phyloP scores from a whole-genome alignment of 2,888 invertebrate genomes.

The Phyto melanocephala region DNA sequence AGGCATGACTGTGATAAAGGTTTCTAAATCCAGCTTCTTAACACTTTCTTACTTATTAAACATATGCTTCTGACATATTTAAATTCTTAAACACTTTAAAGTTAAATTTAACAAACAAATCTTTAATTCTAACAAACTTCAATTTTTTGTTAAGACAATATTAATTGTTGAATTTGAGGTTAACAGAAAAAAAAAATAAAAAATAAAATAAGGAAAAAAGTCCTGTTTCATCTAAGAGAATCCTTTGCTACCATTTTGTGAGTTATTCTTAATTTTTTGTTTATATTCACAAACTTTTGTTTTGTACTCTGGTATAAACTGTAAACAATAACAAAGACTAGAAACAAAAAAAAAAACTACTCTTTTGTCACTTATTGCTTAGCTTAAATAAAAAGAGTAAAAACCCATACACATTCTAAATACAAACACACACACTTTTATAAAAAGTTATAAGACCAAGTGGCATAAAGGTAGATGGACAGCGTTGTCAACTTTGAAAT shows the following conservation, averaged over 20 bases:
- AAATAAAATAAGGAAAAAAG: too few relatives aligned
- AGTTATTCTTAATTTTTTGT: slow-evolving; percentile 11
- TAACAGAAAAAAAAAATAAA: too few relatives aligned
- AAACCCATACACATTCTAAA: background rate
- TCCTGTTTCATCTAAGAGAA: background rate
- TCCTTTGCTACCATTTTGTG: background rate
- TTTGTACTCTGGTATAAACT: background rate
- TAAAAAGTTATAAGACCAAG: slow-evolving; percentile 1
- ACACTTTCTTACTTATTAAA: too few relatives aligned
- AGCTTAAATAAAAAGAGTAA: slow-evolving; percentile 23
- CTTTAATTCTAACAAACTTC: background rate
- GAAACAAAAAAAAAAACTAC: slow-evolving; percentile 13
- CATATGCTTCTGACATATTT: too few relatives aligned
- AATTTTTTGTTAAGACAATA: background rate
- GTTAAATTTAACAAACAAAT: background rate
- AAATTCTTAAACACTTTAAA: background rate
- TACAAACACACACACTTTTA: background rate
- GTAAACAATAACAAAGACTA: slow-evolving; percentile 9
- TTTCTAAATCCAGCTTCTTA: too few relatives aligned
- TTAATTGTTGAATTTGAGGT: background rate
- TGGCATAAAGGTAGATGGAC: slow-evolving; percentile 9
- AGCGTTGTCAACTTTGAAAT: too few relatives aligned
- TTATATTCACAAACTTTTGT: slow-evolving; percentile 7
- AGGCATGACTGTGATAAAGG: too few relatives aligned
- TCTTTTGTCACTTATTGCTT: slow-evolving; percentile 56